A percentile compares a stretch with the other conserved stretches of the same genome.
Conservation (phyloP, 1,140 invertebrate genomes). For the Drosophila leontia region DNA sequence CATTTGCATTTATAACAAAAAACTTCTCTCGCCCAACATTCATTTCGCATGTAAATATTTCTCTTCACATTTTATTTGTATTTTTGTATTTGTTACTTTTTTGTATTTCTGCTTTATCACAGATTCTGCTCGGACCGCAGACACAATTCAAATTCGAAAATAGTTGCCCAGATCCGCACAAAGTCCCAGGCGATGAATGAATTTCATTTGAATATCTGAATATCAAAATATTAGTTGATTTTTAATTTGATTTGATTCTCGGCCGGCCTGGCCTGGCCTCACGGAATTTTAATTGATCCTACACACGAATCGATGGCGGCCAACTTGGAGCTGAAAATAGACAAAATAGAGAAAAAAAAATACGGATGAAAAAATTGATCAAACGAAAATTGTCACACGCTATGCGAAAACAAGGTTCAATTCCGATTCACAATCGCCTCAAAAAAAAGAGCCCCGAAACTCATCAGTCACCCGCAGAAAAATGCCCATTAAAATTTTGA, state of each 20-base stretch:
- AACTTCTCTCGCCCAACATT: constrained; percentile 49
- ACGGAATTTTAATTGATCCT: constrained; percentile 79
- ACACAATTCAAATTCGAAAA: constrained; percentile 58
- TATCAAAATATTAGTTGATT: constrained; percentile 68
- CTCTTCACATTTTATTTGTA: constrained; percentile 43
- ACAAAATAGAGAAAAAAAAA: constrained; percentile 37
- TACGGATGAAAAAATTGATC: constrained; percentile 41
- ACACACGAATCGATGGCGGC: constrained; percentile 67
- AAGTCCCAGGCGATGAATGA: constrained; percentile 70
- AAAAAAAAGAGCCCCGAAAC: constrained; percentile 5
- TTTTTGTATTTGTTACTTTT: constrained; percentile 28
- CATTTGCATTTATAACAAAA: constrained; percentile 75
- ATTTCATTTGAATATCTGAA: constrained; percentile 77
- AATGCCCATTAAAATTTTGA: constrained; percentile 5
- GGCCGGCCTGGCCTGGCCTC: constrained; percentile 44
- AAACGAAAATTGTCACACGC: constrained; percentile 73
- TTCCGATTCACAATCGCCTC: constrained; percentile 36
- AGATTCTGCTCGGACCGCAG: constrained; percentile 29
- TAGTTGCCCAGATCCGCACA: constrained; percentile 47
- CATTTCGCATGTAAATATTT: constrained; percentile 66
- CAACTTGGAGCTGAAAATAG: constrained; percentile 70
- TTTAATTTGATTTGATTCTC: constrained; percentile 64
- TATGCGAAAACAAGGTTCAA: constrained; percentile 53
- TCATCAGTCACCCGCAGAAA: constrained; percentile 47
- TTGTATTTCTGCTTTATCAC: constrained; percentile 54